phyloP scores from a whole-genome alignment of 2,113 vertebrate genomes.

The Lamprotornis superbus region DNA sequence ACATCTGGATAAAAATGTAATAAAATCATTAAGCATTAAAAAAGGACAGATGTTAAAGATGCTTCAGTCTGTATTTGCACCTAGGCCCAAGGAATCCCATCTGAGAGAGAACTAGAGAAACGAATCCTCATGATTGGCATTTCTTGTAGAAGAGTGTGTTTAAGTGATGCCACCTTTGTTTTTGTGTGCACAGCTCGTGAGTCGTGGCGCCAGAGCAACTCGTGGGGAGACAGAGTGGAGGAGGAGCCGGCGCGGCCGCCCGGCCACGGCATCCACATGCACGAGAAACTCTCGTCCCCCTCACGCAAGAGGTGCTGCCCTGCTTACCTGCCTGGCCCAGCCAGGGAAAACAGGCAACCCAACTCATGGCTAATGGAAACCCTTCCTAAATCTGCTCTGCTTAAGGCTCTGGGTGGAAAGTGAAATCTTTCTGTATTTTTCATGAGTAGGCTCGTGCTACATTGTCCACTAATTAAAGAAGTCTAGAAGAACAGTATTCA shows the following conservation, averaged over 20 bases:
- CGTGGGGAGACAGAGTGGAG: constrained; percentile 97
- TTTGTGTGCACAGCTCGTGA: constrained; percentile 81
- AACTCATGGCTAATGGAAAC: neutral
- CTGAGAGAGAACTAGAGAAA: neutral
- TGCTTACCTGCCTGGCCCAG: neutral
- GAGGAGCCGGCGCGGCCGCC: constrained; percentile 94
- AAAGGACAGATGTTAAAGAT: neutral
- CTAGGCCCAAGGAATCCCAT: neutral
- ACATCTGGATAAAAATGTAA: neutral
- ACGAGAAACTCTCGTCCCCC: constrained; percentile 95
- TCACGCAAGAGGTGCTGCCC: constrained; percentile 90
- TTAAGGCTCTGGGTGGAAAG: neutral
- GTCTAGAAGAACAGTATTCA: neutral
- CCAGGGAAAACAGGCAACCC: neutral
- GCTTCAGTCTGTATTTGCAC: neutral
- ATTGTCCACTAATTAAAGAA: neutral
- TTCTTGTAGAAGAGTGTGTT: neutral
- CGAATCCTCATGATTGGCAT: neutral
- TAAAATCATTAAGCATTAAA: neutral
- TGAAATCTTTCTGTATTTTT: neutral
- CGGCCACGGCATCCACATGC: constrained; percentile 98
- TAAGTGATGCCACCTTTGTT: neutral
- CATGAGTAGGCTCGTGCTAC: fast-evolving
- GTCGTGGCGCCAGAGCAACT: constrained; percentile 93
- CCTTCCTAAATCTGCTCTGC: neutral